Base-by-base conservation (phyloP, 2,113 vertebrate species). In the Onychorhynchus coronatus region DNA sequence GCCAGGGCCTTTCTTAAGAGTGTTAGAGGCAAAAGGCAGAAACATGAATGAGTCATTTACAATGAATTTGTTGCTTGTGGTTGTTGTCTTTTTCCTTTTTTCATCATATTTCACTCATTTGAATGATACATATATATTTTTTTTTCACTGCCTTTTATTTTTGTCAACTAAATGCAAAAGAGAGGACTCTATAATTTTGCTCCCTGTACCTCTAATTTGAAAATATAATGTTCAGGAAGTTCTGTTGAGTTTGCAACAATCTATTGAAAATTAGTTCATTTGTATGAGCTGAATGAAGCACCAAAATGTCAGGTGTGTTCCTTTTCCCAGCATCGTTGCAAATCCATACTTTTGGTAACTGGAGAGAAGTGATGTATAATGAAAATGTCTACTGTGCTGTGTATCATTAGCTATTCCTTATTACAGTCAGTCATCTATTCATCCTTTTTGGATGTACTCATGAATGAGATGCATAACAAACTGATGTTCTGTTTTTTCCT, bases 381-480 rank as follows among this genome's bases (percentile, higher is more conserved):
- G 95, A 94, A 97, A 96, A 94, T 91, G 55, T 91, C 90, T 95
- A 35, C 85, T 91, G 56, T 91, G 77, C 56, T 86, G 82, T 88
- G 85, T 85, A 75, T 87, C 79, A 95, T 97, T 95, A 96, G 92
- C 91, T 95, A 95, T 96, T 97, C 83, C 85, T 96, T 96, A 95
- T 96, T 97, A 94, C 80, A 98, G 97, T 97, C 94, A 98, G 83
- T 31, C 47, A 67, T 93, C 96, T 97, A 97, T 97, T 98, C 96
- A 97, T 93, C 63, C 80, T 90, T 89, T 93, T 89, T 84, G 85
- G 75, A 95, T 95, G 91, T 95, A 80, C 85, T 97, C 91, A 95
- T 97, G 93, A 95, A 97, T 96, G 93, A 91, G 88, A 95, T 95
- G 41, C 89, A 84, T 96, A 83, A 90, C 61, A 96, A 93, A 91